These are phyloP conservation scores for Muntiacus muntjak DNA, from an alignment of 2,113 vertebrate species.

Conservation along the genomic window DNA sequence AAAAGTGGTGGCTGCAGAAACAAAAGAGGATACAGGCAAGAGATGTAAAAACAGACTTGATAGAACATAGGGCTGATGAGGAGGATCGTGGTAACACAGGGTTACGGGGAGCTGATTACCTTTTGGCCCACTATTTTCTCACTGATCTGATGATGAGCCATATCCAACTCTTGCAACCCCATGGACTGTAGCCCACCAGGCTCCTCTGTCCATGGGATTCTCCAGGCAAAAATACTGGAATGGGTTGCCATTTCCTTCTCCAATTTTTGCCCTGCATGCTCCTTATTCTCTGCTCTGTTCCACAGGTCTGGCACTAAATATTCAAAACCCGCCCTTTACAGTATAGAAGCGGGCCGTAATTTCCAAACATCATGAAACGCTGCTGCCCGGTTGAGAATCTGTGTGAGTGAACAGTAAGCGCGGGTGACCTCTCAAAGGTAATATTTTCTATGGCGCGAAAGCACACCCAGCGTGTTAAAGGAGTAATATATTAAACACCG, in stretches of 20 bases:
- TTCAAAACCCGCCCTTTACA: neutral
- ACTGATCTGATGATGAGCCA: neutral
- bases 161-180: neutral
- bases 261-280: neutral
- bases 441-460: conserved; percentile 43
- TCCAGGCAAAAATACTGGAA: neutral
- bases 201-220: neutral
- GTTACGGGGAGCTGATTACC: rapidly evolving
- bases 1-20: neutral
- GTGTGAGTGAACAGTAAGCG: neutral
- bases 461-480: neutral
- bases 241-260: neutral
- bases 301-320: neutral
- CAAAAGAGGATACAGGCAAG: rapidly evolving
- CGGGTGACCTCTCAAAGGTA: conserved; percentile 46
- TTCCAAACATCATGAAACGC: neutral
- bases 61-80: rapidly evolving
- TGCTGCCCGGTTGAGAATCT: neutral
- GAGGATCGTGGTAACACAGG: rapidly evolving
- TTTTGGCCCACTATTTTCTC: neutral
- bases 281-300: neutral
- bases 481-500: conserved; percentile 27
- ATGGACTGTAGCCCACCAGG: neutral
- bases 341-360: neutral
- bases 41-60: rapidly evolving